A percentile compares a stretch with the other conserved stretches of the same genome.
phyloP scores from a whole-genome alignment of 2,797 vertebrate species.

The Rhodeus uyekii region DNA sequence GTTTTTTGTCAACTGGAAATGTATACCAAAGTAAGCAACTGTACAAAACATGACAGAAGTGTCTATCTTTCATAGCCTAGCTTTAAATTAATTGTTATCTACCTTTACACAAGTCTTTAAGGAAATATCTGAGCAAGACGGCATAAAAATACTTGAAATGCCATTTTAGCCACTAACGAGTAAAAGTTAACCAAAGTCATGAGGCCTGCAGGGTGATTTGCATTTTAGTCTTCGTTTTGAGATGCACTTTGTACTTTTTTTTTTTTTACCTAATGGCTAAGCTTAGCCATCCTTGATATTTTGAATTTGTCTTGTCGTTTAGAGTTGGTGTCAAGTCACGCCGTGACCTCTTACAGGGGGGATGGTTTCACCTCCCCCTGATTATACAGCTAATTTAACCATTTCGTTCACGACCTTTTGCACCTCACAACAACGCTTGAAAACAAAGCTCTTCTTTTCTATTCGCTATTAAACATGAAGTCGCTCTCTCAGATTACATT shows the following conservation, averaged over 20 bases:
- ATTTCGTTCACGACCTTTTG: conserved; percentile 38
- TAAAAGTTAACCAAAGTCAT: conserved; percentile 42
- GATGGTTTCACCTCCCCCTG: conserved; percentile 48
- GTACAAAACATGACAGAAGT: not conserved
- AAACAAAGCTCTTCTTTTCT: conserved; percentile 38
- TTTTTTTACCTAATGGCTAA: conserved; percentile 46
- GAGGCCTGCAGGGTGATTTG: conserved; percentile 28
- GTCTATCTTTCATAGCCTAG: not conserved
- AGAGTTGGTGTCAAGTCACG: conserved; percentile 53
- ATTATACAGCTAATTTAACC: conserved; percentile 48
- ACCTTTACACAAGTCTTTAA: not conserved
- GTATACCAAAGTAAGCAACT: not conserved
- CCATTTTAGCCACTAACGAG: conserved; percentile 48
- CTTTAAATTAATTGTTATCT: not conserved
- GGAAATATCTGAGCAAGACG: not conserved
- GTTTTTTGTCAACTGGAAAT: not conserved
- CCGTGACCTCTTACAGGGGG: conserved; percentile 43
- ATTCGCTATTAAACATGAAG: conserved; percentile 38
- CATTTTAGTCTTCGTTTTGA: conserved; percentile 11
- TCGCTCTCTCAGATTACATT: conserved; percentile 54
- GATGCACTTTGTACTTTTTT: conserved; percentile 41
- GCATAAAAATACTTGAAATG: not conserved
- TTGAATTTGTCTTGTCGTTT: conserved; percentile 61
- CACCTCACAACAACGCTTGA: conserved; percentile 22
- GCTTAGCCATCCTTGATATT: conserved; percentile 50